Evolutionary conservation across 2,113 vertebrate species (phyloP).

Genomic region (Poeciliopsis occidentalis): DNA sequence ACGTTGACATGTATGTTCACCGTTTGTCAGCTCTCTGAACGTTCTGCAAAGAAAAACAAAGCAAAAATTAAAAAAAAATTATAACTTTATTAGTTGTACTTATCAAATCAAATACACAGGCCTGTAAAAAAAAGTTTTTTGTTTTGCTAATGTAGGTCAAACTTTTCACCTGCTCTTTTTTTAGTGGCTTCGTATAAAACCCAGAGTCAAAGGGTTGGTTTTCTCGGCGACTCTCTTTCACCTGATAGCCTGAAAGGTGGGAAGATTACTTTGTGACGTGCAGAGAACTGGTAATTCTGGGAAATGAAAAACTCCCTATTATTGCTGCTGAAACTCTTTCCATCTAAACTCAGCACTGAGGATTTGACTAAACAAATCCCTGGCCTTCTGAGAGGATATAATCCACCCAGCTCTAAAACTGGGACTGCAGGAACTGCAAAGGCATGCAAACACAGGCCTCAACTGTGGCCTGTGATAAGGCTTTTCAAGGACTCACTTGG

Average conservation of each 20-base stretch:
- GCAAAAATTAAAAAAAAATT: neutral
- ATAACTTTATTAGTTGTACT: neutral
- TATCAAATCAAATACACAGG: too few species aligned
- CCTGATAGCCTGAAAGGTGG: conserved; percentile 41
- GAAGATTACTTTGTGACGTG: conserved; percentile 33
- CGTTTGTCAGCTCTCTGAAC: conserved; percentile 65
- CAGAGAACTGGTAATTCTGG: conserved; percentile 20
- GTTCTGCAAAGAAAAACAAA: conserved; percentile 40
- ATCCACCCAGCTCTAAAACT: conserved; percentile 33
- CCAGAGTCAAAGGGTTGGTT: conserved; percentile 50
- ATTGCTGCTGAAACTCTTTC: conserved; percentile 38
- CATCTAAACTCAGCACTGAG: conserved; percentile 41
- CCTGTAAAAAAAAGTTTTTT: neutral
- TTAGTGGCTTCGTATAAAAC: conserved; percentile 76
- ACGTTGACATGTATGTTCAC: conserved; percentile 43
- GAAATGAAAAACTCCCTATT: conserved; percentile 44
- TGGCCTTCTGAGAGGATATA: conserved; percentile 36
- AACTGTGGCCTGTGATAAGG: conserved; percentile 18
- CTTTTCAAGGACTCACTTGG: conserved; percentile 70
- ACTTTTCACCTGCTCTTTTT: conserved; percentile 58
- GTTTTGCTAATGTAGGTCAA: too few species aligned
- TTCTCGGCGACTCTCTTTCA: conserved; percentile 42
- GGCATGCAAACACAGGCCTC: conserved; percentile 41
- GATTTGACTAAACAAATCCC: conserved; percentile 43
- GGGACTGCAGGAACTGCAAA: conserved; percentile 44